These are phyloP conservation scores for Patagioenas fasciata DNA, from an alignment of 2,113 vertebrate genomes.

Conservation along the genomic window DNA sequence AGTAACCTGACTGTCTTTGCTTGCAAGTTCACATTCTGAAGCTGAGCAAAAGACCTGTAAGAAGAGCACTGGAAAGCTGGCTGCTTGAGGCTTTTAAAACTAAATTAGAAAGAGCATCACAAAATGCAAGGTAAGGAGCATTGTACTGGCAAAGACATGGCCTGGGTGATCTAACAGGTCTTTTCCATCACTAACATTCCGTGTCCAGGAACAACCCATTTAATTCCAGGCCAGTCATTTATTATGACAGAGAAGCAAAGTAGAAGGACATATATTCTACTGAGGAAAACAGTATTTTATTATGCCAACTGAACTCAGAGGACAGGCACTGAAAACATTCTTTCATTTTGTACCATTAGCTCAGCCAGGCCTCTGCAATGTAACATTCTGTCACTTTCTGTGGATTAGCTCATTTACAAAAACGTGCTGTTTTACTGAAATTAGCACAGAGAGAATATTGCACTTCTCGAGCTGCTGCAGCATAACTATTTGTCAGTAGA, in stretches of 20 bases:
- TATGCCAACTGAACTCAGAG: conserved; percentile 61
- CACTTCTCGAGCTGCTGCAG: conserved; percentile 30
- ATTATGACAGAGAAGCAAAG: conserved; percentile 59
- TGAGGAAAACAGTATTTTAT: conserved; percentile 62
- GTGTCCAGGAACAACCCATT: conserved; percentile 49
- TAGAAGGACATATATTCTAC: conserved; percentile 63
- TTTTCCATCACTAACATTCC: conserved; percentile 42
- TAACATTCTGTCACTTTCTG: conserved; percentile 70
- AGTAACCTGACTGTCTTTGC: background rate
- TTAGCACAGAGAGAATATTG: conserved; percentile 42
- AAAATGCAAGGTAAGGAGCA: conserved; percentile 28
- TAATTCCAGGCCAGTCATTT: conserved; percentile 60
- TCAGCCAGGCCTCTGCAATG: conserved; percentile 66
- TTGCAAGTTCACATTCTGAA: background rate
- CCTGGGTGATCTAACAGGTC: conserved; percentile 15
- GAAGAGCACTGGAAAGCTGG: background rate
- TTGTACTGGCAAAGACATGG: background rate
- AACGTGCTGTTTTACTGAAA: conserved; percentile 33
- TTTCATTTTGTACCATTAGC: conserved; percentile 70
- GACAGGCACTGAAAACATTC: conserved; percentile 68
- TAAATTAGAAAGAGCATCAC: conserved; percentile 6
- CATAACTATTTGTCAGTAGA: conserved; percentile 32
- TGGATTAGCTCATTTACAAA: conserved; percentile 67
- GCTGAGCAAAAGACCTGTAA: background rate
- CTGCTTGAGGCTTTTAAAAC: background rate